These are phyloP conservation scores for Willisornis vidua DNA, from an alignment of 2,113 vertebrate genomes.

Conservation along the genomic window DNA sequence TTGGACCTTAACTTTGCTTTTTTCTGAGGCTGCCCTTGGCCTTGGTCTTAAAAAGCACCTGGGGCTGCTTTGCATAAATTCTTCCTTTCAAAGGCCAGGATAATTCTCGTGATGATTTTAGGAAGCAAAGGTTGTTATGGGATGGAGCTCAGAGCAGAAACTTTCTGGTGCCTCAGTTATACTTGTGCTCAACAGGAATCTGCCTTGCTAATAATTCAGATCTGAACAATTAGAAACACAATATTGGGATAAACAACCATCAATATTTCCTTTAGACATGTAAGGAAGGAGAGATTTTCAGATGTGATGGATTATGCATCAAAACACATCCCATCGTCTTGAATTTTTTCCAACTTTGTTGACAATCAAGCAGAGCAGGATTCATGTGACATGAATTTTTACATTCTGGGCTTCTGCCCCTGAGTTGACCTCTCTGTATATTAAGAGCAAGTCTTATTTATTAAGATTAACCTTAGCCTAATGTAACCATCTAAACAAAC, in stretches of 20 bases:
- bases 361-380: background rate
- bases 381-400: background rate
- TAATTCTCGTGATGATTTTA: background rate
- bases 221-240: background rate
- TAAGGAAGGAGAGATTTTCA: background rate
- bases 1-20: background rate
- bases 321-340: background rate
- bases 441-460: background rate
- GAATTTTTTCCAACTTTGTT: background rate
- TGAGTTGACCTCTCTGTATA: background rate
- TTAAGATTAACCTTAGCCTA: background rate
- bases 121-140: background rate
- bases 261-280: background rate
- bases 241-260: background rate
- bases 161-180: background rate
- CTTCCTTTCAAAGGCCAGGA: background rate
- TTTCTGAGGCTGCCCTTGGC: background rate
- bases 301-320: background rate
- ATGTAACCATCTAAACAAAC: background rate
- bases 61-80: background rate
- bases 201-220: constrained; percentile 5
- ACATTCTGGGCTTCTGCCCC: background rate
- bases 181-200: background rate
- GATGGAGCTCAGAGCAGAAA: background rate
- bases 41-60: background rate